phyloP scores from a whole-genome alignment of 2,888 invertebrate genomes.

The Chrysomela aeneicollis region DNA sequence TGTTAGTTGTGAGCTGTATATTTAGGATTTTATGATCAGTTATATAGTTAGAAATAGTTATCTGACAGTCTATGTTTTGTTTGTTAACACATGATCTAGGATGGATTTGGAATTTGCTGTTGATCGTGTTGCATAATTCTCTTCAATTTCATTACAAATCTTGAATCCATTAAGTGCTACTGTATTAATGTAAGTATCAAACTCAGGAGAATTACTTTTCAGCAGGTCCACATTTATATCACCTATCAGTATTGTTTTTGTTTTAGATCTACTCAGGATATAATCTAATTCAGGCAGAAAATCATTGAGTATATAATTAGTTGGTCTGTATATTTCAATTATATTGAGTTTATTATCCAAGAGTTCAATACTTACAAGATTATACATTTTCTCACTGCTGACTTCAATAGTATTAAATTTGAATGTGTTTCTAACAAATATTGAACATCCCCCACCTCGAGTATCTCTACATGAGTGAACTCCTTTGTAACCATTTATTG shows the following conservation, averaged over 20 bases:
- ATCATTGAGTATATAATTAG: conserved; percentile 4
- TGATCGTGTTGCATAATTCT: conserved; percentile 10
- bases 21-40: conserved; percentile 5
- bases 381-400: conserved; percentile 1
- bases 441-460: conserved; percentile 19
- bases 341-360: conserved; percentile 1
- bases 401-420: background rate
- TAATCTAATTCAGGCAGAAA: conserved; percentile 11
- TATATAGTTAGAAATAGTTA: background rate
- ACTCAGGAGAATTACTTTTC: conserved; percentile 2
- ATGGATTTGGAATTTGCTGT: conserved; percentile 10
- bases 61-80: background rate
- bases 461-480: conserved; percentile 15
- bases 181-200: conserved; percentile 13
- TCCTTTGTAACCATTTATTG: conserved; percentile 6
- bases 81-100: conserved; percentile 3
- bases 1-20: background rate
- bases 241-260: conserved; percentile 14
- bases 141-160: conserved; percentile 12
- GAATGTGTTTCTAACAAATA: conserved; percentile 12
- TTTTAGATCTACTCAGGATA: conserved; percentile 14
- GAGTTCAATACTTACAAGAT: conserved; percentile 13
- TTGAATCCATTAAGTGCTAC: conserved; percentile 8
- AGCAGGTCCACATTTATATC: conserved; percentile 10
- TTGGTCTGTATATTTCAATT: conserved; percentile 8